Evolutionary conservation across 2,888 invertebrate genomes (phyloP).

Genomic region (Lepas anatifera): DNA sequence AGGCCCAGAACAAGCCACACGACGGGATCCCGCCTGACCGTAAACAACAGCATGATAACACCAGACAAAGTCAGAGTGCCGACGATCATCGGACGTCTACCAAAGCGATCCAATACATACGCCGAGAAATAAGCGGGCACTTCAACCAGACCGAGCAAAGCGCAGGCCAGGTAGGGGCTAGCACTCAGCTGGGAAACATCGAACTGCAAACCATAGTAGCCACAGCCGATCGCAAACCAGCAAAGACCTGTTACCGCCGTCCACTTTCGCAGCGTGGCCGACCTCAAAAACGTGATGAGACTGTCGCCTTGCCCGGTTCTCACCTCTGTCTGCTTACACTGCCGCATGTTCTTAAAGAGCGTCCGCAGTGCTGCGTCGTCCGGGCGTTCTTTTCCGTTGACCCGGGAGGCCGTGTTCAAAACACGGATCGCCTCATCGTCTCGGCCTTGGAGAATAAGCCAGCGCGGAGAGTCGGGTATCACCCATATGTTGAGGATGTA

Average conservation of each 20-base stretch:
- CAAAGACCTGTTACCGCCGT: too few relatives aligned
- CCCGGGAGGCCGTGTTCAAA: neutral
- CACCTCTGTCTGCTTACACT: neutral
- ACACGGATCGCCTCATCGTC: constrained; percentile 43
- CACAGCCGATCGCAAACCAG: too few relatives aligned
- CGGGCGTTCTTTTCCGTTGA: neutral
- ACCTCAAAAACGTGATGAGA: neutral
- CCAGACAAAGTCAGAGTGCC: constrained; percentile 35
- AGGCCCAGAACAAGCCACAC: constrained; percentile 28
- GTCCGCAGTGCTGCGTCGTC: neutral
- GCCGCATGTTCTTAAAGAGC: neutral
- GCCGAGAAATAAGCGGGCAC: constrained; percentile 34
- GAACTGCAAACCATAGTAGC: too few relatives aligned
- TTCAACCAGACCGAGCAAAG: constrained; percentile 39
- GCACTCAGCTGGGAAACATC: constrained; percentile 35
- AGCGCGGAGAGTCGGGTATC: constrained; percentile 65
- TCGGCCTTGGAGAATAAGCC: constrained; percentile 56
- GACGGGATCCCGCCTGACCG: constrained; percentile 27
- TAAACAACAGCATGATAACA: constrained; percentile 34
- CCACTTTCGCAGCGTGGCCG: neutral
- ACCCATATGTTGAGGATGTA: constrained; percentile 45
- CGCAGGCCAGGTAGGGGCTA: constrained; percentile 39
- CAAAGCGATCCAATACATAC: constrained; percentile 34
- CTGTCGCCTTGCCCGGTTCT: too few relatives aligned
- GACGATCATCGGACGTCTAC: constrained; percentile 36